Evolutionary conservation across 1,140 invertebrate genomes (phyloP), one percentile per base, ranked within the genome.

Genomic region (Ectropis grisescens): DNA sequence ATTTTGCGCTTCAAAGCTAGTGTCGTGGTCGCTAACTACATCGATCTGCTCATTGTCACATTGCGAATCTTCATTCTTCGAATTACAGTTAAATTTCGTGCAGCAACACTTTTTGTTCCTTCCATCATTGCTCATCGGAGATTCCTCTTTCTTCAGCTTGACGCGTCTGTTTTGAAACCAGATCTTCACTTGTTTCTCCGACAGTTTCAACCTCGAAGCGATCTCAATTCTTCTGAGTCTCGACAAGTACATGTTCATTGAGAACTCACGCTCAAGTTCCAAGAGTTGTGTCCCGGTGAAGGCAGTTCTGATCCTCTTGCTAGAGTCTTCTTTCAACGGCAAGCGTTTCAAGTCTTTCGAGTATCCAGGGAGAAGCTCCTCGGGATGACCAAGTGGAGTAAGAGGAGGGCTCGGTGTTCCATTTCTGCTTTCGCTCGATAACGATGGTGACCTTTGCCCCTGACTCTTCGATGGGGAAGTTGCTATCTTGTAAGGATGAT

Each of bases 111-210:
- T 76, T 32, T 67, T 72, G 1, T 44, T 40, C 24, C 52, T 67
- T 1, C 60, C 60, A 8, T 65, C 62, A 6, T 14, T 42, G 1
- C 47, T 31, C 46, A 56, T 27, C 0, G 79, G 76, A 2, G 58
- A 55, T 12, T 83, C 82, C 26, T 82, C 92, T 58, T 96, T 96
- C 85, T 97, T 96, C 67, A 94, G 88, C 62, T 97, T 97, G 2
- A 97, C 95, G 2, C 95, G 84, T 8, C 91, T 85, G 64, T 96
- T 96, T 70, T 97, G 94, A 62, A 97, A 94, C 95, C 95, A 97
- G 34, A 97, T 97, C 74, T 95, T 97, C 24, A 97, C 94, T 81
- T 97, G 95, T 67, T 97, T 98, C 78, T 97, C 95, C 0, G 93
- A 95, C 1, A 98, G 72, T 12, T 90, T 87, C 31, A 97, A 76